Evolutionary conservation across 2,113 vertebrate species (phyloP).

Genomic region (Prionailurus bengalensis): DNA sequence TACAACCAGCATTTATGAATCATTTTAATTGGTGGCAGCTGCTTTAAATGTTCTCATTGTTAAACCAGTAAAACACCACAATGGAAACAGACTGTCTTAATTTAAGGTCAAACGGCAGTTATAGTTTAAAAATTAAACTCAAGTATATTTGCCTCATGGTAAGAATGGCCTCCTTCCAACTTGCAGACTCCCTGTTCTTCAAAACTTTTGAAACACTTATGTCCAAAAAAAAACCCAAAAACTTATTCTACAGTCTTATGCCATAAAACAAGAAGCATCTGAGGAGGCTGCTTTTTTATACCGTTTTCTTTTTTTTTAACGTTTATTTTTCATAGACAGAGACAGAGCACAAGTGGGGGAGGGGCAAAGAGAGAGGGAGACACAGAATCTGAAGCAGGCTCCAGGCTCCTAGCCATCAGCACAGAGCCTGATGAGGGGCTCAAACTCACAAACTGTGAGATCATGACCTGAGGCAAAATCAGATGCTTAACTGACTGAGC

Average conservation of each 20-base stretch:
- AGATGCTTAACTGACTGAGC: too few relatives aligned
- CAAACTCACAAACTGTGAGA: too few relatives aligned
- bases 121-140: constrained; percentile 78
- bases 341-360: too few relatives aligned
- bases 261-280: constrained; percentile 56
- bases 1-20: constrained; percentile 72
- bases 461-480: too few relatives aligned
- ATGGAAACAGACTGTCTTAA: constrained; percentile 76
- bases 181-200: constrained; percentile 63
- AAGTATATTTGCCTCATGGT: constrained; percentile 70
- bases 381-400: too few relatives aligned
- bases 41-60: constrained; percentile 76
- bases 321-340: too few relatives aligned
- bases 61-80: constrained; percentile 71
- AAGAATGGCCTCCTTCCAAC: constrained; percentile 69
- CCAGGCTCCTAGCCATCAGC: too few relatives aligned
- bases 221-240: not conserved
- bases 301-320: not conserved
- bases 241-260: constrained; percentile 16
- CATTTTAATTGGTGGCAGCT: constrained; percentile 76
- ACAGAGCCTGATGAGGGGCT: too few relatives aligned
- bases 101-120: constrained; percentile 75
- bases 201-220: constrained; percentile 60
- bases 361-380: too few relatives aligned
- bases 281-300: constrained; percentile 27